phyloP scores from a whole-genome alignment of 1,140 invertebrate genomes.

The Drosophila lini region DNA sequence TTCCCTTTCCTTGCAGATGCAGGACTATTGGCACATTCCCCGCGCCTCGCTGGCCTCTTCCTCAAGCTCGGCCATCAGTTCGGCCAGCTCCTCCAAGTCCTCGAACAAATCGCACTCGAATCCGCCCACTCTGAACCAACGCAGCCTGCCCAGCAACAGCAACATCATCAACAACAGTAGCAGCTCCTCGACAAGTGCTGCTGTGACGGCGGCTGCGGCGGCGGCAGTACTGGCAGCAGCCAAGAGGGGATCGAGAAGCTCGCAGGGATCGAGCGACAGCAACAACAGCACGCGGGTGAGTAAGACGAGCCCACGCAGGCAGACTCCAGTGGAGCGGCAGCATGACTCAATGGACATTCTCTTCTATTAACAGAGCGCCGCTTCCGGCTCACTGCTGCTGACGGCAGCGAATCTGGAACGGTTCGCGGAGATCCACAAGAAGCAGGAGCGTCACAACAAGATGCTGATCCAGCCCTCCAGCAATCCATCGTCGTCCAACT shows the following conservation, averaged over 20 bases:
- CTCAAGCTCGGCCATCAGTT: slow-evolving; percentile 87
- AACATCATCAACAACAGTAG: background rate
- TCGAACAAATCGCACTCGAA: slow-evolving; percentile 82
- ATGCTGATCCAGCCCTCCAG: slow-evolving; percentile 56
- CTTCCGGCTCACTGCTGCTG: slow-evolving; percentile 90
- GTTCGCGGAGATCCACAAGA: slow-evolving; percentile 88
- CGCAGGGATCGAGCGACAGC: slow-evolving; percentile 90
- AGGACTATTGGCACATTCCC: slow-evolving; percentile 90
- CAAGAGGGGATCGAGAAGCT: slow-evolving; percentile 88
- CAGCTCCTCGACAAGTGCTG: slow-evolving; percentile 79
- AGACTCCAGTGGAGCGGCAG: slow-evolving; percentile 1
- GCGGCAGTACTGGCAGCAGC: slow-evolving; percentile 70
- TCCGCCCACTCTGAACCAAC: slow-evolving; percentile 68
- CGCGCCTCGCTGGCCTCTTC: slow-evolving; percentile 90
- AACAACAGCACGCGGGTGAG: slow-evolving; percentile 92
- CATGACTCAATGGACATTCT: slow-evolving; percentile 52
- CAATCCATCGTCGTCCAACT: slow-evolving; percentile 69
- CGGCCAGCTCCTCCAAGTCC: slow-evolving; percentile 79
- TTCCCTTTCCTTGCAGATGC: slow-evolving; percentile 85
- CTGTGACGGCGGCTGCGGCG: slow-evolving; percentile 74
- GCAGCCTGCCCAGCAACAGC: slow-evolving; percentile 55
- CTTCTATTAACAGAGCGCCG: slow-evolving; percentile 88
- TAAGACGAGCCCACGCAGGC: slow-evolving; percentile 37
- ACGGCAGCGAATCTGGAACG: slow-evolving; percentile 90
- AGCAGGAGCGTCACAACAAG: slow-evolving; percentile 79